Evolutionary conservation across 2,888 invertebrate genomes (phyloP), one percentile per base, ranked within the genome.

Genomic region (Drosophila kanekoi): DNA sequence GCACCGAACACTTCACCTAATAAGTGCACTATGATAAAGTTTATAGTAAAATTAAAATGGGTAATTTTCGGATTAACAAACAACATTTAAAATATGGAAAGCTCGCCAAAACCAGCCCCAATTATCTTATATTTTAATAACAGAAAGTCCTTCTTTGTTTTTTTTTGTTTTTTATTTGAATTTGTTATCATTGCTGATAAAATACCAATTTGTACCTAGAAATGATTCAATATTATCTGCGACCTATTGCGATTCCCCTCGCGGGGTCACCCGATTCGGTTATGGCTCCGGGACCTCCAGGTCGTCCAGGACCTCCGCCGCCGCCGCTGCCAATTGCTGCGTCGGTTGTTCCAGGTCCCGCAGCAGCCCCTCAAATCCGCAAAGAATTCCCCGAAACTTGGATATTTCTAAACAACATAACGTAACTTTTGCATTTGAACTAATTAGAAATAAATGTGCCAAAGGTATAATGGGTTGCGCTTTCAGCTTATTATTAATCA

Each of bases 321-420:
- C 8, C 8, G 23, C 23, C 8, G 4, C 23, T 2, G 4, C 8
- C 1, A 14, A 18, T 23, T 49, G 16, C 2, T 52, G 52, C 11
- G 10, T 38, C 43, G 3, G 3, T 16, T 16, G 35, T 9, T 10
- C 8, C n/a, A 37, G n/a, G 16, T 14, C 4, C 35, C 4, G 9
- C 33, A 49, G 28, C 16, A 28, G 23, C 13, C 5, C 37, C 57
- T 0, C 70, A 65, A 72, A 56, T 89, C 67, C 93, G 95, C 87
- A 94, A 94, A 92, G 92, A 94, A 87, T 96, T 96, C 91, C 94
- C 95, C 49, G 95, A 96, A 93, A 95, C 94, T 71, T 96, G 95
- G 95, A 93, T 94, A 86, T 93, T 93, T 91, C 90, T 93, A 78
- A 93, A 93, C 70, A 93, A 52, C n/a, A 65, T 65, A 47, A 81